phyloP scores from a whole-genome alignment of 2,888 invertebrate species.

The Diaperis boleti region DNA sequence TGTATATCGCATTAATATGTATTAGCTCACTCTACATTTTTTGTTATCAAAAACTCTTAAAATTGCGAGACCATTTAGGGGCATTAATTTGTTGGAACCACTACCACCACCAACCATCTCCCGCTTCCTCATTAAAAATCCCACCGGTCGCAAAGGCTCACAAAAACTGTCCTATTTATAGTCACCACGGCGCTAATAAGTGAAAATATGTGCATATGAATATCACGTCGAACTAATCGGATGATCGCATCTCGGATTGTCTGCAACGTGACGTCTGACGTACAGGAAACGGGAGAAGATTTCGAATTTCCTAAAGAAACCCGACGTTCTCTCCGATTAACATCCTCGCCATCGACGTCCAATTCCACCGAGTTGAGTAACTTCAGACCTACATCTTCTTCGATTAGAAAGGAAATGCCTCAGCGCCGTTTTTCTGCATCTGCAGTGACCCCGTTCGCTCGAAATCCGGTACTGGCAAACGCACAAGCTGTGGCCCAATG shows the following conservation, averaged over 20 bases:
- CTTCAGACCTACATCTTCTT: conserved; percentile 5
- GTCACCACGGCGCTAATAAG: conserved; percentile 11
- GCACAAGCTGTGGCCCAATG: conserved; percentile 19
- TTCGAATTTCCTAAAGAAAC: conserved; percentile 6
- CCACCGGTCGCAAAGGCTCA: too few species aligned
- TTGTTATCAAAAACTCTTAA: too few species aligned
- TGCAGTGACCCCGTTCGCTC: conserved; percentile 28
- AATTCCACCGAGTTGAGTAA: conserved; percentile 25
- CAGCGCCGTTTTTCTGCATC: neutral
- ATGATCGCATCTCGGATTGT: conserved; percentile 51
- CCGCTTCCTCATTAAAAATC: too few species aligned
- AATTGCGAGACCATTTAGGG: too few species aligned
- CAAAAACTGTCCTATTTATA: too few species aligned
- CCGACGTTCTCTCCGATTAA: conserved; percentile 17
- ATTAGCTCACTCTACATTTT: too few species aligned
- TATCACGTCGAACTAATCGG: conserved; percentile 47
- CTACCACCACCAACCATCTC: too few species aligned
- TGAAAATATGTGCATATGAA: conserved; percentile 28
- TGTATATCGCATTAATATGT: too few species aligned
- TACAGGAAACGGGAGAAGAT: conserved; percentile 47
- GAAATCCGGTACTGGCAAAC: conserved; percentile 30
- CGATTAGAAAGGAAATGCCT: conserved; percentile 11
- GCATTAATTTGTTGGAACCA: too few species aligned
- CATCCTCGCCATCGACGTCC: neutral
- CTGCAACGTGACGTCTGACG: conserved; percentile 52